Evolutionary conservation across 2,113 vertebrate species (phyloP).

Genomic region (Trichomycterus rosablanca): DNA sequence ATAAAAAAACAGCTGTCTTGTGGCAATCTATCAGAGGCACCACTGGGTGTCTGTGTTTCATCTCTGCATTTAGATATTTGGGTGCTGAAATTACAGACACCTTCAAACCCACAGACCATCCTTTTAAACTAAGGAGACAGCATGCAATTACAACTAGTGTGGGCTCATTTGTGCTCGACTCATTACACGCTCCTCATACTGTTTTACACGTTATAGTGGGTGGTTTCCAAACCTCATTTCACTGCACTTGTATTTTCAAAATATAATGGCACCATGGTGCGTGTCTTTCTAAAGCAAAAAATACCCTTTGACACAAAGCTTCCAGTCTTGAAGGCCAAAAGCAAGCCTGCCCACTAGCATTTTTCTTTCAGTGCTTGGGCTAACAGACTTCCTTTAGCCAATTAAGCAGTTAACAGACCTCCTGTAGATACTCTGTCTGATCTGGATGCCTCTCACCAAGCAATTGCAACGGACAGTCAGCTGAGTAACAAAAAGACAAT

Average conservation of each 20-base stretch:
- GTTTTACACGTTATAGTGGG: conserved; percentile 27
- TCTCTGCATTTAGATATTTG: conserved; percentile 28
- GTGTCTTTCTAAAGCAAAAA: conserved; percentile 8
- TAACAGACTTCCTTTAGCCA: conserved; percentile 46
- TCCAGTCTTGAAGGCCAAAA: not conserved
- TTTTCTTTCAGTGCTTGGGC: conserved; percentile 25
- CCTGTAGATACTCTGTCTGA: conserved; percentile 40
- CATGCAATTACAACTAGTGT: conserved; percentile 47
- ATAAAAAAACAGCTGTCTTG: too few relatives aligned
- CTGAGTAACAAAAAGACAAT: conserved; percentile 28
- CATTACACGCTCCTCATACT: conserved; percentile 16
- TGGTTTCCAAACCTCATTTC: not conserved
- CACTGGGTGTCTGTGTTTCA: conserved; percentile 36
- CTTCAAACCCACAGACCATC: conserved; percentile 7
- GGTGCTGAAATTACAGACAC: conserved; percentile 31
- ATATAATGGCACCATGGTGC: conserved; percentile 35
- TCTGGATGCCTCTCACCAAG: not conserved
- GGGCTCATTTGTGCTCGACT: conserved; percentile 31
- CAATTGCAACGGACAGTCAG: conserved; percentile 6
- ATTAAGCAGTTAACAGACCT: conserved; percentile 52
- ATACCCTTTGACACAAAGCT: not conserved
- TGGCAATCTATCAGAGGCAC: conserved; percentile 45
- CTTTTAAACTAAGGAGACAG: conserved; percentile 43
- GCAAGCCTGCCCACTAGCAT: conserved; percentile 7
- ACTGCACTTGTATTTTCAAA: conserved; percentile 39